A percentile compares a stretch with the other conserved stretches of the same genome.
Conservation (phyloP, 2,888 invertebrate genomes). For the Phengaris arion region DNA sequence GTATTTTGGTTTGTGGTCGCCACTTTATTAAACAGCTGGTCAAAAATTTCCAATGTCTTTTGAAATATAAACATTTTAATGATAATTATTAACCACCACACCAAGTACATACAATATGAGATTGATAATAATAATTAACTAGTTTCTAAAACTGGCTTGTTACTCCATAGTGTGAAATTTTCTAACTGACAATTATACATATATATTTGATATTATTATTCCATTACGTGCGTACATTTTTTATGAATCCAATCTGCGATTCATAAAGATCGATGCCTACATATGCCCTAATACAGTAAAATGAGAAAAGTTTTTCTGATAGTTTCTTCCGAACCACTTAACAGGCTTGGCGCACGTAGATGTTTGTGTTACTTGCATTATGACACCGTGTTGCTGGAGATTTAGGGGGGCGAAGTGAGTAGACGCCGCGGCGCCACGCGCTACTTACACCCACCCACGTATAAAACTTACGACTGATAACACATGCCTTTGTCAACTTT, state of each 20-base stretch:
- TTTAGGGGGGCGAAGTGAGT: conserved; percentile 75
- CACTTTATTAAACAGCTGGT: no score
- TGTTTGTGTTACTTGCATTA: conserved; percentile 79
- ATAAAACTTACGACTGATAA: conserved; percentile 27
- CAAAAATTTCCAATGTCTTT: not conserved
- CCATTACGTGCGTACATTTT: conserved; percentile 14
- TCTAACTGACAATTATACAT: not conserved
- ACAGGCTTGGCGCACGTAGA: conserved; percentile 78
- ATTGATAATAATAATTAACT: no score
- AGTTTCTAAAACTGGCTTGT: no score
- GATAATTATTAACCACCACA: not conserved
- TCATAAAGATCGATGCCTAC: conserved; percentile 37
- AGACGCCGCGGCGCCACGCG: conserved; percentile 70
- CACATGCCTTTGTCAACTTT: conserved; percentile 32
- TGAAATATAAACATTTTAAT: not conserved
- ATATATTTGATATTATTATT: conserved; percentile 2
- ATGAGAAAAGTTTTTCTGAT: conserved; percentile 77
- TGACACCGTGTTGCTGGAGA: conserved; percentile 77
- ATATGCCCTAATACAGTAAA: conserved; percentile 62
- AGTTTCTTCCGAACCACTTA: conserved; percentile 80
- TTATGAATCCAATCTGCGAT: not conserved
- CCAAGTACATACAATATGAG: no score
- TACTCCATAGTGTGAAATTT: no score
- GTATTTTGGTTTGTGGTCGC: no score
- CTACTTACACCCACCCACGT: conserved; percentile 48